Evolutionary conservation across 35 echinoderm and acorn worm species (phyloP), one percentile per base, ranked within the genome.

Genomic region (Amphiura filiformis): DNA sequence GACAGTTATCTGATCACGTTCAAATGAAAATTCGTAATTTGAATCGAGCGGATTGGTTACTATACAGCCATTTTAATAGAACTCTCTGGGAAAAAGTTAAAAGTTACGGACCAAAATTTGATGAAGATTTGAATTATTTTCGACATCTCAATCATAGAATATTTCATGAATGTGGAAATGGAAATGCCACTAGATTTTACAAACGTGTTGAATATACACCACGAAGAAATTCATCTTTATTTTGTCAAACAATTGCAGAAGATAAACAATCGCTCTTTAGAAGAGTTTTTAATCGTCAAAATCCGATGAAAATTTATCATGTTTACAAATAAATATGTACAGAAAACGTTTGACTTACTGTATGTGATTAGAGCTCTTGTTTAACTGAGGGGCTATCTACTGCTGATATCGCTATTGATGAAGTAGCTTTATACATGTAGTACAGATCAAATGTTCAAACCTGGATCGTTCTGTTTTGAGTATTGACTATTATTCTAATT

Each of bases 41-140:
- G 89, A 95, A 95, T 61, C 23, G 30, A 3, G 76, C 88, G 0
- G 89, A 91, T 23, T 37, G 75, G 3, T 41, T 78, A 34, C 41
- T 98, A 31, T 98, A 94, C 76, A 32, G 89, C 13, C 82, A 94
- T 82, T 94, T 98, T 39, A 98, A 98, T 56, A 13, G 56, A 23
- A 92, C 89, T 31, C 82, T 98, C 1, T 98, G 96, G 96, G 35
- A 81, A 13, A 94, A 92, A 49, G 88, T 98, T 18, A 41, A 79
- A 18, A 44, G 87, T 22, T 98, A 94, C 44, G 96, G 96, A 49
- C 86, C 89, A 4, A 47, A 42, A 22, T 98, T 98, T 77, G 26
- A 77, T 13, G 11, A 52, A 30, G 96, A 98, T 32, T 85, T 98
- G 47, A 28, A 39, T 13, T 28, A 82, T n/a, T 98, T 98, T 76